Percentiles rank a stretch among this genome's conserved stretches.
Evolutionary conservation across 2,888 invertebrate genomes (phyloP).

Genomic region (Flexamia atlantica): DNA sequence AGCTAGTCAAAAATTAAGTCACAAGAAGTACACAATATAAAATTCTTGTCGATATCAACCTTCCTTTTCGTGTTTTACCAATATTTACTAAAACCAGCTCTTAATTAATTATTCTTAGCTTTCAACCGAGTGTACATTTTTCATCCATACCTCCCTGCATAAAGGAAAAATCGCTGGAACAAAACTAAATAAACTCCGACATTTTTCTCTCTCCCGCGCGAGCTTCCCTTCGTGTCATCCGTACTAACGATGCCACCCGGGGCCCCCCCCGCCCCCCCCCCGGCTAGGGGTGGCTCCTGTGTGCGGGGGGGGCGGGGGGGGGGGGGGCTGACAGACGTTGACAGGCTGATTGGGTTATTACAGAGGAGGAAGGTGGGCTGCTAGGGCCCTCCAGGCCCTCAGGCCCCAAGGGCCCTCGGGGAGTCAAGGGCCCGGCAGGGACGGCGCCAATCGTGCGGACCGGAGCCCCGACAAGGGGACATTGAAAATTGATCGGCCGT

Average conservation of each 20-base stretch:
- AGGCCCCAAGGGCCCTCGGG: slow-evolving; percentile 42
- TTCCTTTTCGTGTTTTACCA: no score
- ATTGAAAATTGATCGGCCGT: slow-evolving; percentile 27
- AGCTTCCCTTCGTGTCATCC: slow-evolving; percentile 29
- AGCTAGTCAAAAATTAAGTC: no score
- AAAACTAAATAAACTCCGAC: no score
- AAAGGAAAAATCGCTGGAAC: no score
- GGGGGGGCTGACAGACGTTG: slow-evolving; percentile 55
- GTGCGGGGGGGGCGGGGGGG: neutral
- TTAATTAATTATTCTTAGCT: no score
- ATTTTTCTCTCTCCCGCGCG: no score
- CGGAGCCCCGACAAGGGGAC: no score
- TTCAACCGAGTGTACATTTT: no score
- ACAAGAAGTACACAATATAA: no score
- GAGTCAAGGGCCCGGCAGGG: slow-evolving; percentile 38
- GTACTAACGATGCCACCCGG: slow-evolving; percentile 16
- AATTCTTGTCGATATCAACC: no score
- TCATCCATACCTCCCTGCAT: no score
- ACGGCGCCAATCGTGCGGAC: neutral
- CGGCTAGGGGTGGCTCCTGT: neutral
- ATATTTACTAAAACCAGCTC: no score
- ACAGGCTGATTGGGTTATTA: slow-evolving; percentile 55
- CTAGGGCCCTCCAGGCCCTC: neutral
- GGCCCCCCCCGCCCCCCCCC: neutral
- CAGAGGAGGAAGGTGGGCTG: slow-evolving; percentile 25